Conservation (phyloP, 2,888 invertebrate species). For the Dysmachus trigonus region DNA sequence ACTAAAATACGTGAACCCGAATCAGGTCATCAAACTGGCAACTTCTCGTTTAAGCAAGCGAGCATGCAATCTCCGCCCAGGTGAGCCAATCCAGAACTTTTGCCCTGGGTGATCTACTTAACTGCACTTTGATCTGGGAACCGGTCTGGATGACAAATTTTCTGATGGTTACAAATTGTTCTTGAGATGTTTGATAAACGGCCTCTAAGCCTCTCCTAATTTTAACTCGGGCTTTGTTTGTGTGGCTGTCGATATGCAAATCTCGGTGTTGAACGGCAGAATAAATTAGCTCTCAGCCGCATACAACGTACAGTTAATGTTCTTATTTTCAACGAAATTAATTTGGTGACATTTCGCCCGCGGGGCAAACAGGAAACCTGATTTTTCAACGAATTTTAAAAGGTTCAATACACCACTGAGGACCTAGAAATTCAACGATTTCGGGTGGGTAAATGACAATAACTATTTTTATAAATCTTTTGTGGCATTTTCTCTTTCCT, state of each 20-base stretch:
- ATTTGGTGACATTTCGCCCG: not conserved
- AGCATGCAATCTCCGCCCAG: not conserved
- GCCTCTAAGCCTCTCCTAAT: not conserved
- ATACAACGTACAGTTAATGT: not conserved
- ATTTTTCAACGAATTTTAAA: not conserved
- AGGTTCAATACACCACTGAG: not conserved
- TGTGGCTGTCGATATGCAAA: not conserved
- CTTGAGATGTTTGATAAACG: not conserved
- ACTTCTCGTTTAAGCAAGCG: not conserved
- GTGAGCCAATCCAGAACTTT: not conserved
- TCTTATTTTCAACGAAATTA: not conserved
- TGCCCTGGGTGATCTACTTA: constrained; percentile 36
- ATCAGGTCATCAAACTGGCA: constrained; percentile 27
- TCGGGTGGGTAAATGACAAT: not conserved
- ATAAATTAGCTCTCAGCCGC: not conserved
- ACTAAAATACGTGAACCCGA: not conserved
- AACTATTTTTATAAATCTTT: not conserved
- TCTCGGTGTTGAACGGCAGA: constrained; percentile 3
- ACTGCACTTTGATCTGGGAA: constrained; percentile 22
- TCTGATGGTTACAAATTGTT: not conserved
- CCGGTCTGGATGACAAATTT: constrained; percentile 2
- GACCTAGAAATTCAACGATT: not conserved
- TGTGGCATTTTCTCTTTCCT: not conserved
- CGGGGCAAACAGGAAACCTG: not conserved
- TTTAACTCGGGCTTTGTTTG: not conserved